Base-by-base conservation (phyloP, 1,140 invertebrate genomes). In the Drepana arcuata region DNA sequence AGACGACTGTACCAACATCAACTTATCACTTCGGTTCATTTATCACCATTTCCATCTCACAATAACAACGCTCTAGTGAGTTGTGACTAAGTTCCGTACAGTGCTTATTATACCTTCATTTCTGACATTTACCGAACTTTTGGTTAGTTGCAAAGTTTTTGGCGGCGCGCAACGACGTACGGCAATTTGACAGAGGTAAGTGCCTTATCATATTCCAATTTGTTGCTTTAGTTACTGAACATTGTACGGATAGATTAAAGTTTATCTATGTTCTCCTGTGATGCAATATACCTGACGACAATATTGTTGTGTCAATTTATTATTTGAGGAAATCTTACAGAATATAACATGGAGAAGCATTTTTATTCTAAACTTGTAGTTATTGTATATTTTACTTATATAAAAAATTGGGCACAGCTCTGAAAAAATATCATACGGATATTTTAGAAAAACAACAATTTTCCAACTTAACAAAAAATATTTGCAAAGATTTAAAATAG, bases 31-130 rank as follows among this genome's bases (percentile, higher is more conserved):
- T n/a, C n/a, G n/a, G n/a, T 16, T 46, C 28, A 41, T 44, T 39
- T 43, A 26, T 33, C 16, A 41, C 32, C 45, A 49, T 44, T 32
- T 50, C 34, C n/a, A 45, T 34, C 41, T 44, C 42, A 26, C 21
- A 27, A 51, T 34, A 46, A 15, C 35, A 16, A 55, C 41, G 39
- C 53, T 41, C 33, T 39, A 58, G 63, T 67, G 63, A 67, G 50
- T 63, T 50, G 69, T 61, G 56, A 51, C 26, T 46, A 24, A 52
- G 51, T 58, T 60, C 38, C 37, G 41, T 41, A 31, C 32, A 49
- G 55, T 61, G 64, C 38, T 41, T 36, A n/a, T 28, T 39, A 32
- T 34, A 34, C 23, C 16, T 26, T 41, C 29, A 27, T 36, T 39
- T 36, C n/a, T 10, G 45, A 51, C 34, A 34, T 26, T 33, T 25